Percentiles rank a stretch among this genome's conserved stretches.
Evolutionary conservation across 2,113 vertebrate species (phyloP).

Genomic region (Apistogramma diplotaenia): DNA sequence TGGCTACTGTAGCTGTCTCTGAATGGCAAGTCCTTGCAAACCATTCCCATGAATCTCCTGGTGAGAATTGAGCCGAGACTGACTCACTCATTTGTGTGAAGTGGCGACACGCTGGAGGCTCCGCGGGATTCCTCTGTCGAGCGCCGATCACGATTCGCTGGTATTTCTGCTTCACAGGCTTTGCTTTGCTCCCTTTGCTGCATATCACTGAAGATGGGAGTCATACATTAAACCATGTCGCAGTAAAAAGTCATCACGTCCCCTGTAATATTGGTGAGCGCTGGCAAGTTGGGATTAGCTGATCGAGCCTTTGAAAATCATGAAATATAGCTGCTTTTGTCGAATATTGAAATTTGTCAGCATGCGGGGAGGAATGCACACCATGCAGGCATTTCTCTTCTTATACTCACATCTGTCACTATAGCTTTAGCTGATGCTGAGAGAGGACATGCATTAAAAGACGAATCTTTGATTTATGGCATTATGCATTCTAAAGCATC

Average conservation of each 20-base stretch:
- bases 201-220: background rate
- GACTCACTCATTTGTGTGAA: conserved; percentile 51
- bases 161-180: conserved; percentile 2
- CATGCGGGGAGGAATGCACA: conserved; percentile 15
- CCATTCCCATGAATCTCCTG: conserved; percentile 16
- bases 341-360: conserved; percentile 1
- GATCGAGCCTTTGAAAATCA: conserved; percentile 15
- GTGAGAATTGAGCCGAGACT: conserved; percentile 30
- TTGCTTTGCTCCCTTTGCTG: background rate
- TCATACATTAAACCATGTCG: background rate
- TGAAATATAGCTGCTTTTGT: background rate
- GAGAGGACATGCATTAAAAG: conserved; percentile 50
- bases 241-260: background rate
- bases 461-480: conserved; percentile 55
- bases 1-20: conserved; percentile 32
- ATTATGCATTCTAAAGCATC: conserved; percentile 41
- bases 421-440: conserved; percentile 37
- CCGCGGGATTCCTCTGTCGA: conserved; percentile 33
- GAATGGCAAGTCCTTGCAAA: conserved; percentile 16
- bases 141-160: conserved; percentile 28
- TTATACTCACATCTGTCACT: conserved; percentile 16
- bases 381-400: conserved; percentile 20
- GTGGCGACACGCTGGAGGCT: conserved; percentile 40
- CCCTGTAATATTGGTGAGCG: background rate
- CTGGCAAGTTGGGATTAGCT: background rate